Evolutionary conservation across 2,888 invertebrate genomes (phyloP).

Genomic region (Pristionchus maxplancki): DNA sequence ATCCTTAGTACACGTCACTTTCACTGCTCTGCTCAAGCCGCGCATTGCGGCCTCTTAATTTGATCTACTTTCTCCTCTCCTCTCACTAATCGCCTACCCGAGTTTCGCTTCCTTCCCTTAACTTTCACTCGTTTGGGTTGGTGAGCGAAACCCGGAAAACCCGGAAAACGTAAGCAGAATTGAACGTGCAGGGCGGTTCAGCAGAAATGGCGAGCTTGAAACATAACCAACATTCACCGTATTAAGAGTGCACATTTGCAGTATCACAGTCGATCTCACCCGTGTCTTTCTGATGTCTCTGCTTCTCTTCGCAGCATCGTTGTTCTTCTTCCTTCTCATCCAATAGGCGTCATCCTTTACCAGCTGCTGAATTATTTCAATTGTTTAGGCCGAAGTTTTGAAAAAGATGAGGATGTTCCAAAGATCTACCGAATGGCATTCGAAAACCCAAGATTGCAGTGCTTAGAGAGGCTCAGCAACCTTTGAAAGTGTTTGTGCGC

Average conservation of each 20-base stretch:
- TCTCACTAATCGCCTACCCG: constrained; percentile 9
- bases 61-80: constrained; percentile 30
- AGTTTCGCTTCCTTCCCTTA: constrained; percentile 1
- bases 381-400: too few relatives aligned
- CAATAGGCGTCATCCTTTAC: constrained; percentile 50
- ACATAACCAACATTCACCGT: too few relatives aligned
- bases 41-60: constrained; percentile 4
- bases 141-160: too few relatives aligned
- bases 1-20: constrained; percentile 24
- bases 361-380: constrained; percentile 2
- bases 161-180: too few relatives aligned
- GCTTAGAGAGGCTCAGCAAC: not conserved
- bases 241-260: too few relatives aligned
- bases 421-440: not conserved
- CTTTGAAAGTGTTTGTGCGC: not conserved
- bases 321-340: constrained; percentile 51
- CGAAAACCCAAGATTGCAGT: not conserved
- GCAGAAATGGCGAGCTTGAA: too few relatives aligned
- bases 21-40: not conserved
- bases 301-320: constrained; percentile 50
- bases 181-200: too few relatives aligned
- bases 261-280: not conserved
- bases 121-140: constrained; percentile 27
- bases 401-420: too few relatives aligned
- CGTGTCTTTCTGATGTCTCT: constrained; percentile 40